Conservation (phyloP, 2,797 vertebrate genomes). For the Lepilemur septentrionalis region DNA sequence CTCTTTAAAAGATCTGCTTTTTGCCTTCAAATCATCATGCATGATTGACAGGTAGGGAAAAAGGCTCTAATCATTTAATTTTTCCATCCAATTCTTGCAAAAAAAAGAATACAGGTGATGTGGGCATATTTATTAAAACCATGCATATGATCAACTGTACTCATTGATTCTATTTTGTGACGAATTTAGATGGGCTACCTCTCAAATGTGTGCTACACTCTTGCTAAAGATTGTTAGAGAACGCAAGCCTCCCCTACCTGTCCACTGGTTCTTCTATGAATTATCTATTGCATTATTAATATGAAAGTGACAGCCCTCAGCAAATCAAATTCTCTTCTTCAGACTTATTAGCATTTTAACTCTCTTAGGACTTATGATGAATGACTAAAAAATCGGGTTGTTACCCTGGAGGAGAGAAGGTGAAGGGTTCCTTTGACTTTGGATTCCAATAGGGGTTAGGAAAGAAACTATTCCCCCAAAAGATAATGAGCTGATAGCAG, state of each 20-base stretch:
- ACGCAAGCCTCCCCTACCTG: not conserved
- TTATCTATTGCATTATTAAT: accelerated
- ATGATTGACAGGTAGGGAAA: too few relatives aligned
- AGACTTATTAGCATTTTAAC: not conserved
- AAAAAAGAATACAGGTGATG: not conserved
- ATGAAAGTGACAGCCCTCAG: not conserved
- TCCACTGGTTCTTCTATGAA: accelerated
- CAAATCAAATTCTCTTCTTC: not conserved
- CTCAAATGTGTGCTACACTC: accelerated
- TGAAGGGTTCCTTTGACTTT: not conserved
- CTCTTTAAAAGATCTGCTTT: too few relatives aligned
- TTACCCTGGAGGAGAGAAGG: not conserved
- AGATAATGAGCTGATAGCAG: not conserved
- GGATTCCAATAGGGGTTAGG: not conserved
- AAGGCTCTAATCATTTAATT: not conserved
- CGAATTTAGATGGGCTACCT: too few relatives aligned
- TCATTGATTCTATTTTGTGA: not conserved
- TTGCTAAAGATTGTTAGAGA: not conserved
- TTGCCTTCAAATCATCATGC: too few relatives aligned
- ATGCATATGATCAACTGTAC: accelerated
- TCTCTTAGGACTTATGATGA: not conserved
- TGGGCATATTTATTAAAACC: not conserved
- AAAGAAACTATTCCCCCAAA: not conserved
- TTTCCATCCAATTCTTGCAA: not conserved
- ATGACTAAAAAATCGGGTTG: not conserved